Evolutionary conservation across 2,888 invertebrate species (phyloP), one percentile per base, ranked within the genome.

Genomic region (Cheilosia pagana): DNA sequence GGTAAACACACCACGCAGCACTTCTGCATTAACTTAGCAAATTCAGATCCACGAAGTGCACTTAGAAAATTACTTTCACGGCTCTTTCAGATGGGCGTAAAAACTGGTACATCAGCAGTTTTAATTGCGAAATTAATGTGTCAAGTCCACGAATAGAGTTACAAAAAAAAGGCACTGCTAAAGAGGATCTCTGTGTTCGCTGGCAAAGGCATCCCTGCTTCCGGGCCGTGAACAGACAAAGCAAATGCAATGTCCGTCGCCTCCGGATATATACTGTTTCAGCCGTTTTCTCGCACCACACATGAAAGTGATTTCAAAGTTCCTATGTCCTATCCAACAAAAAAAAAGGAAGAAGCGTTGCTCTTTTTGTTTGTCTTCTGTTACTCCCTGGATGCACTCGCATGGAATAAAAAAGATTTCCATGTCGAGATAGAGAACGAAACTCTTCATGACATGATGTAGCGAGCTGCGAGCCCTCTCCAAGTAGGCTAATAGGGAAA

Each of bases 51-150:
- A 39, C 50, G 19, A 45, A 65, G 65, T 63, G 67, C 76, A 76
- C 76, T 76, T 76, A 45, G 53, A 39, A 68, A 62, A 68, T 77
- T 43, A 77, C 62, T 70, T 76, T 41, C 52, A 60, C 21, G 41
- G 31, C 52, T 43, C 41, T 31, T n/a, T 28, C 25, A 52, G 52
- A 52, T 31, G 59, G 53, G 16, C n/a, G 52, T 31, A 52, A 68
- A 76, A 67, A 68, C n/a, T 62, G n/a, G 3, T 55, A 28, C 68
- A 68, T 68, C 77, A 62, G 53, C 68, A 77, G 77, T 77, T 77
- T 62, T 62, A 68, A 70, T 70, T 77, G 62, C 68, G 68, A 55
- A 70, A 77, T 70, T 60, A 77, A 77, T 60, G 77, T 77, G 77
- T 77, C 77, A 77, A 70, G 62, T 70, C 77, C 77, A 77, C 10